These are phyloP conservation scores for Drosophila hydei DNA, from an alignment of 1,140 invertebrate genomes.

Conservation along the genomic window DNA sequence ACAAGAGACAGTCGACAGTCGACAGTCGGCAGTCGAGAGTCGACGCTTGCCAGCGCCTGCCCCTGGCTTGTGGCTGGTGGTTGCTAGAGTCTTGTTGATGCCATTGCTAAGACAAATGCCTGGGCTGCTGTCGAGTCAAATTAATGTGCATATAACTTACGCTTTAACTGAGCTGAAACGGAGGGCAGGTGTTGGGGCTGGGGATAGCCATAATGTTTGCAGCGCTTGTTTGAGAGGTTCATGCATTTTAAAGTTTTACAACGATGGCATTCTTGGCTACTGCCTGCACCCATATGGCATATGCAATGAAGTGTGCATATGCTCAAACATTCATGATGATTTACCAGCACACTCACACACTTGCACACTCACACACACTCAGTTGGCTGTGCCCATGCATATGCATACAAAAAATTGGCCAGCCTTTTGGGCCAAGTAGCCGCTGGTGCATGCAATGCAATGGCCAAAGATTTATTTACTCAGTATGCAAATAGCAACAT, in stretches of 20 bases:
- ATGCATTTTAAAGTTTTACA: constrained; percentile 72
- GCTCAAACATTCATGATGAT: constrained; percentile 76
- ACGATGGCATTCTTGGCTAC: constrained; percentile 1
- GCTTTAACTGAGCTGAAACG: constrained; percentile 49
- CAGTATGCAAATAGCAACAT: constrained; percentile 68
- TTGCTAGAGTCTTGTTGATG: constrained; percentile 48
- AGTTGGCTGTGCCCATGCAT: constrained; percentile 13
- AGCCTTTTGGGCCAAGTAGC: constrained; percentile 42
- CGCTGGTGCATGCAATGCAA: constrained; percentile 28
- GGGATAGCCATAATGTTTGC: constrained; percentile 62
- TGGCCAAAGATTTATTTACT: constrained; percentile 68
- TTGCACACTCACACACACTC: background rate
- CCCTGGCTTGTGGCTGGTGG: background rate
- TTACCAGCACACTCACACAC: constrained; percentile 59
- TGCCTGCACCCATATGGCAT: constrained; percentile 37
- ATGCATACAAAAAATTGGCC: constrained; percentile 42
- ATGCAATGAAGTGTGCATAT: constrained; percentile 74
- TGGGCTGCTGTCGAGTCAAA: constrained; percentile 69
- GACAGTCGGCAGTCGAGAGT: constrained; percentile 19
- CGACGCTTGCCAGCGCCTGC: constrained; percentile 22
- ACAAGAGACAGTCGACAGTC: constrained; percentile 50
- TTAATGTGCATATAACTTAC: constrained; percentile 81
- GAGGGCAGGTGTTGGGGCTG: background rate
- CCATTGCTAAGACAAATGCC: constrained; percentile 67
- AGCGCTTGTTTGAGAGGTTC: constrained; percentile 61